phyloP scores from a whole-genome alignment of 2,113 vertebrate species.

The Centropus unirufus region DNA sequence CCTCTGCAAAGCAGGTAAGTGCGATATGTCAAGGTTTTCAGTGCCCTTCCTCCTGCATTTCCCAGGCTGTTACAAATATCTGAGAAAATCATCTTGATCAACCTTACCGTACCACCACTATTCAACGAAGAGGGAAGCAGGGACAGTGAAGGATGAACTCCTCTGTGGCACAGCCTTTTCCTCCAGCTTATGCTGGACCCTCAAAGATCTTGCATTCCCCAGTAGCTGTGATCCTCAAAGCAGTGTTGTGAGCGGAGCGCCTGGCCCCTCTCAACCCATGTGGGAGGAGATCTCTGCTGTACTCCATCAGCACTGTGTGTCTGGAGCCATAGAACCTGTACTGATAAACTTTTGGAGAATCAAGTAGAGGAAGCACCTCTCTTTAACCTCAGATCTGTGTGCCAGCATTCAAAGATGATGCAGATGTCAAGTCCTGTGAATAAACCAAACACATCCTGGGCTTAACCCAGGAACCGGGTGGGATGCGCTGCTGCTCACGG shows the following conservation, averaged over 20 bases:
- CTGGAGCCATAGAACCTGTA: neutral
- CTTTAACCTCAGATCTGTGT: neutral
- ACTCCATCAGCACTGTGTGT: neutral
- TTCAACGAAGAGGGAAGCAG: neutral
- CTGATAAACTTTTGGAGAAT: neutral
- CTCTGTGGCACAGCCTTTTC: fast-evolving
- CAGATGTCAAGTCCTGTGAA: no score
- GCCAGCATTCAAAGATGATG: fast-evolving
- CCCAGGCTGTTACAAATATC: neutral
- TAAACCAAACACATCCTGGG: neutral
- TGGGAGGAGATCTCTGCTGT: neutral
- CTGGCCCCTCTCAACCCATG: neutral
- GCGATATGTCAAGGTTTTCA: neutral
- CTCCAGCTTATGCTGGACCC: neutral
- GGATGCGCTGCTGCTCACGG: neutral
- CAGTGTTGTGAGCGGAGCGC: neutral
- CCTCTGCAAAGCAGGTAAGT: slow-evolving; percentile 90
- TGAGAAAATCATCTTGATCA: neutral
- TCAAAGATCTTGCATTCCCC: neutral
- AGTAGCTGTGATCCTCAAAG: neutral
- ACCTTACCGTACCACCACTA: fast-evolving
- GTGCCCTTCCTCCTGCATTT: neutral
- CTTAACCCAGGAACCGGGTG: neutral
- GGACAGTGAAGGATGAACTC: neutral
- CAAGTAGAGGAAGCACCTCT: neutral